These are phyloP conservation scores for Tupaia chinensis DNA, from an alignment of 2,113 vertebrate genomes.

Conservation along the genomic window DNA sequence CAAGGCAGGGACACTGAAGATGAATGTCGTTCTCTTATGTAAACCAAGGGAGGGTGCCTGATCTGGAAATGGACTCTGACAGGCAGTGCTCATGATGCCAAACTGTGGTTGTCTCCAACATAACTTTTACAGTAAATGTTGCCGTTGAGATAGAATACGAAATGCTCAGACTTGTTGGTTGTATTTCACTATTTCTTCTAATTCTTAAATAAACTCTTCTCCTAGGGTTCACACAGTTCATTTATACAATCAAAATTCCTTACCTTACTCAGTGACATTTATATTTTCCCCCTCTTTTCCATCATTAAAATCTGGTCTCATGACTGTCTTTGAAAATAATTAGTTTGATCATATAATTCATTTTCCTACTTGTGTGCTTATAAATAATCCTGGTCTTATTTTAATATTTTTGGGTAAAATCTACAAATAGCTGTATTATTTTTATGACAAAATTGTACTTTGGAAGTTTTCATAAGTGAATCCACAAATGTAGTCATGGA, in stretches of 20 bases:
- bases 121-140: background rate
- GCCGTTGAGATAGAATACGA: background rate
- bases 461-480: constrained; percentile 66
- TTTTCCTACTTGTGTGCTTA: background rate
- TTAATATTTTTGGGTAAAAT: background rate
- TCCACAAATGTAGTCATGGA: constrained; percentile 62
- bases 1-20: background rate
- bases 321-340: background rate
- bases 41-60: background rate
- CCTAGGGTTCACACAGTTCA: background rate
- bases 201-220: background rate
- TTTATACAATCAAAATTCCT: background rate
- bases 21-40: background rate
- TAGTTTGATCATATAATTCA: background rate
- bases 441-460: background rate
- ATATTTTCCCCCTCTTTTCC: background rate
- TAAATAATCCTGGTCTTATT: background rate
- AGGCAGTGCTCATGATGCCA: background rate
- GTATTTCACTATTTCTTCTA: background rate
- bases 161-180: background rate
- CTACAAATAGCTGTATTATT: background rate
- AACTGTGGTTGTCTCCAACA: background rate
- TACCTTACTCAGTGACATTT: background rate
- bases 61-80: background rate
- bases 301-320: background rate